phyloP scores from a whole-genome alignment of 2,113 vertebrate species.

The Stigmatopora nigra region DNA sequence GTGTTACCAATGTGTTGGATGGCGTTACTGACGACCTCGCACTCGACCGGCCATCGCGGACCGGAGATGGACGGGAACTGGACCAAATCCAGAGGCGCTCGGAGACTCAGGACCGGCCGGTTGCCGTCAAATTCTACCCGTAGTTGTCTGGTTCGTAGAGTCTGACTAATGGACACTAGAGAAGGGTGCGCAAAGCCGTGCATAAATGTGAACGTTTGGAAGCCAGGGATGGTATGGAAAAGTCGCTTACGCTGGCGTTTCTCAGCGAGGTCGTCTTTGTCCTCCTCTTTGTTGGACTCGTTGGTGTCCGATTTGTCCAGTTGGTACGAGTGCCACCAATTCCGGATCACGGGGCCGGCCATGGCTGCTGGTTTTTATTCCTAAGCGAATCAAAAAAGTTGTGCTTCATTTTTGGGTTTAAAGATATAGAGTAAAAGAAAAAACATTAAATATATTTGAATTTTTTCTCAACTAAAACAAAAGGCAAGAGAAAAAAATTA shows the following conservation, averaged over 20 bases:
- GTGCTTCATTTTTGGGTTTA: no score
- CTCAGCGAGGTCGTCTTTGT: constrained; percentile 43
- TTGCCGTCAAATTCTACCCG: constrained; percentile 52
- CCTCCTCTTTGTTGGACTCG: constrained; percentile 43
- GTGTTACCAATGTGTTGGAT: constrained; percentile 78
- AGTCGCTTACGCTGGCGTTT: constrained; percentile 57
- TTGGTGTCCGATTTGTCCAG: constrained; percentile 42
- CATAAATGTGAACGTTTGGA: neutral
- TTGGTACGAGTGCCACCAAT: constrained; percentile 29
- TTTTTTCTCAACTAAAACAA: no score
- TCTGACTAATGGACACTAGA: constrained; percentile 54
- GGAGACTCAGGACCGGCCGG: constrained; percentile 56
- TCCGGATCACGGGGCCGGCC: constrained; percentile 32
- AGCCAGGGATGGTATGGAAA: neutral
- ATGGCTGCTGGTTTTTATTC: constrained; percentile 3
- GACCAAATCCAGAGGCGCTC: constrained; percentile 69
- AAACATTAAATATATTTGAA: no score
- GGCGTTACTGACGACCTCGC: constrained; percentile 77
- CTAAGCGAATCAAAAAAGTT: constrained; percentile 16
- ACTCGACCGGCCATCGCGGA: constrained; percentile 79
- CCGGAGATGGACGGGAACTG: constrained; percentile 45
- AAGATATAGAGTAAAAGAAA: no score
- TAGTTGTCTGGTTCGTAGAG: constrained; percentile 71
- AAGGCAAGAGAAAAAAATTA: no score
- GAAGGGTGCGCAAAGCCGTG: constrained; percentile 20